These are phyloP conservation scores for Xyliphius kryptos DNA, from an alignment of 2,113 vertebrate genomes.

Conservation along the genomic window DNA sequence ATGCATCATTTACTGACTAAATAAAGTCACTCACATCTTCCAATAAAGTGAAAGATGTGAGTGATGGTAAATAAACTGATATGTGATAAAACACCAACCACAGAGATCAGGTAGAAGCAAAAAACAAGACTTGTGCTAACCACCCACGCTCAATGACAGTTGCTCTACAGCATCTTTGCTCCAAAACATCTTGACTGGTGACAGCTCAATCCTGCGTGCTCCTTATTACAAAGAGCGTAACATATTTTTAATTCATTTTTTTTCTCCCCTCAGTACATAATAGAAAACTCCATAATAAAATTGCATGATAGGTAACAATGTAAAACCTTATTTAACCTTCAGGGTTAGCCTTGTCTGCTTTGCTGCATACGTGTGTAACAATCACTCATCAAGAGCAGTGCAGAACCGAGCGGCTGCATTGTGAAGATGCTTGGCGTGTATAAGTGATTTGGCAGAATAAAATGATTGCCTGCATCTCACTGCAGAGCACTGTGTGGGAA, in stretches of 20 bases:
- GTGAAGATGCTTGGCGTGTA: neutral
- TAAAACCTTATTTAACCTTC: neutral
- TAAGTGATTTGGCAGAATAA: neutral
- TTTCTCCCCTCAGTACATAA: neutral
- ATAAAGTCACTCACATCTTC: too few relatives aligned
- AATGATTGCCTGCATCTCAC: neutral
- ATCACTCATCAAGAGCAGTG: neutral
- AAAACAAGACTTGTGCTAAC: neutral
- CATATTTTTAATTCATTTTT: neutral
- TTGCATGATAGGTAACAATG: too few relatives aligned
- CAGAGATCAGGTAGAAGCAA: neutral
- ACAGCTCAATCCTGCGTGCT: neutral
- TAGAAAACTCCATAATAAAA: too few relatives aligned
- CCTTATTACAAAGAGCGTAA: neutral
- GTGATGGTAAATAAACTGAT: neutral
- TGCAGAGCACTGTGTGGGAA: conserved; percentile 9
- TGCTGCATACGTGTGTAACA: neutral
- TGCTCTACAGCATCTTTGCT: neutral
- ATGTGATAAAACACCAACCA: neutral
- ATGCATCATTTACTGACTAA: neutral
- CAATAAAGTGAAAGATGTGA: too few relatives aligned
- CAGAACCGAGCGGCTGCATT: neutral
- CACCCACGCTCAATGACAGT: neutral
- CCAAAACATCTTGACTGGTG: neutral
- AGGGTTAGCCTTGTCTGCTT: neutral